phyloP scores from a whole-genome alignment of 2,888 invertebrate species.

The Cantharis rustica region DNA sequence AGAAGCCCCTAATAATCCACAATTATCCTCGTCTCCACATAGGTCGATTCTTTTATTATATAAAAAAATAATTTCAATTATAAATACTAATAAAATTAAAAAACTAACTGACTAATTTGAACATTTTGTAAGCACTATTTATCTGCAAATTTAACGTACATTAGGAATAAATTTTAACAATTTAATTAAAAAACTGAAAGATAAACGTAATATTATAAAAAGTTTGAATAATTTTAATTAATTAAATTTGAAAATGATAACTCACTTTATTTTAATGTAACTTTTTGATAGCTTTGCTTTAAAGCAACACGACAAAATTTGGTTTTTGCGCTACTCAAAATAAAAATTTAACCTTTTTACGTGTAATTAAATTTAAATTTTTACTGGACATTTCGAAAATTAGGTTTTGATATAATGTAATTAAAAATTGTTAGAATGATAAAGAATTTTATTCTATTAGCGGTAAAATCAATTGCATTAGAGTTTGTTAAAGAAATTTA shows the following conservation, averaged over 20 bases:
- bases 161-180: background rate
- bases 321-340: background rate
- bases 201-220: background rate
- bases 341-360: background rate
- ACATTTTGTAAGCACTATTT: background rate
- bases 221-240: background rate
- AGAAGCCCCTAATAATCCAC: slow-evolving; percentile 59
- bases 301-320: background rate
- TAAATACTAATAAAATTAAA: background rate
- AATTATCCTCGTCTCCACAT: slow-evolving; percentile 46
- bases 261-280: background rate
- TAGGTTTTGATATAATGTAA: background rate
- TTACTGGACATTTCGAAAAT: background rate
- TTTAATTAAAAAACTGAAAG: background rate
- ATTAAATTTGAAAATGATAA: background rate
- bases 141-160: background rate
- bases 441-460: background rate
- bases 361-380: background rate
- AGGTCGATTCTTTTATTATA: slow-evolving; percentile 49
- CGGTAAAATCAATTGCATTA: background rate
- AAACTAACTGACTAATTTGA: background rate
- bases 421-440: background rate
- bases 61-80: background rate
- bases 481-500: background rate
- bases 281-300: background rate